Percentiles rank a stretch among this genome's conserved stretches.
Evolutionary conservation across 2,888 invertebrate genomes (phyloP).

Genomic region (Chrysodeixis includens): DNA sequence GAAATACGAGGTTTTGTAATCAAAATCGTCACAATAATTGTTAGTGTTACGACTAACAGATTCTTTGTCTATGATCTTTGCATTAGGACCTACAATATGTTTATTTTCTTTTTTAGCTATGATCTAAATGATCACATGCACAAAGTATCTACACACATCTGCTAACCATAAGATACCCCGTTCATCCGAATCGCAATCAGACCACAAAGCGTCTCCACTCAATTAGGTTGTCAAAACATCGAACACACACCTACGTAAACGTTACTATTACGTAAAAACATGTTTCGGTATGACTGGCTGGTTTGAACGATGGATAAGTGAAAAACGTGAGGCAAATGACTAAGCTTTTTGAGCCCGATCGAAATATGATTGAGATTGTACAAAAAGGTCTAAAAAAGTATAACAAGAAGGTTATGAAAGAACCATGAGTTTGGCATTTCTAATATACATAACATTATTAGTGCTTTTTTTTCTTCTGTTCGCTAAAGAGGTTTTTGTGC

Average conservation of each 20-base stretch:
- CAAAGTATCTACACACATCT: constrained; percentile 31
- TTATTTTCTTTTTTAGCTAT: no score
- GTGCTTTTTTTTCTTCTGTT: not conserved
- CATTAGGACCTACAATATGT: no score
- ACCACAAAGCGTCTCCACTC: constrained; percentile 1
- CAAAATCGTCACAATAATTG: no score
- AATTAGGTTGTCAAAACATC: constrained; percentile 41
- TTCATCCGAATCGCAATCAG: constrained; percentile 8
- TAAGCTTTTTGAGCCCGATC: constrained; percentile 1
- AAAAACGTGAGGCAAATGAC: constrained; percentile 4
- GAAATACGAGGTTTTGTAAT: no score
- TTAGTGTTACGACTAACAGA: no score
- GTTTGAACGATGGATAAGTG: not conserved
- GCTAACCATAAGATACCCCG: constrained; percentile 26
- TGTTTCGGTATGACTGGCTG: not conserved
- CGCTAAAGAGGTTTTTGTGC: not conserved
- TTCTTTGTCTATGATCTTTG: no score
- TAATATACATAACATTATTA: not conserved
- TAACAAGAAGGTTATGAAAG: constrained; percentile 3
- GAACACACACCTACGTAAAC: not conserved
- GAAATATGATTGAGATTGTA: constrained; percentile 1
- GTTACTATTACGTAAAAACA: not conserved
- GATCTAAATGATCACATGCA: not conserved
- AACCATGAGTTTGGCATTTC: not conserved
- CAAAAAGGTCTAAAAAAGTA: not conserved